Evolutionary conservation across 2,888 invertebrate species (phyloP), one percentile per base, ranked within the genome.

Genomic region (Rhodophaea formosa): DNA sequence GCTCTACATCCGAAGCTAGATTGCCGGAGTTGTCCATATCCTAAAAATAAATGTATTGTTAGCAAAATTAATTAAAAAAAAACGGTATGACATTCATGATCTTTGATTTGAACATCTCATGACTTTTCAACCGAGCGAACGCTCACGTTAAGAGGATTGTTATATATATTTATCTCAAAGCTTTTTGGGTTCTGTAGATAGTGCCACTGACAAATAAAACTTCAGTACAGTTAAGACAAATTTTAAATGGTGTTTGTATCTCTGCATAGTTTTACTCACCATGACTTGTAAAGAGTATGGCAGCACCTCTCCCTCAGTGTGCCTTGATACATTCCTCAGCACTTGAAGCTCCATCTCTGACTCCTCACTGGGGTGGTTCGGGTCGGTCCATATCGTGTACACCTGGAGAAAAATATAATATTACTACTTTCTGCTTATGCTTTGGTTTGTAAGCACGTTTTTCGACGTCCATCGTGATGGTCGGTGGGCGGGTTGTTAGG

Each of bases 321-420:
- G 84, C 1, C 73, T 69, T 14, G 87, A 86, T 1, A 90, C 75
- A 54, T 86, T 90, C 59, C 76, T 82, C 58, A 86, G 60, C 17
- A 82, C 88, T 52, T 81, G 84, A 0, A 86, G 74, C 0, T 78
- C 80, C 14, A 67, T 62, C 47, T 87, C 86, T 0, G 86, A 84
- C 1, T 84, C 84, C 1, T 65, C 54, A 0, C 85, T 77, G 0
- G 85, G 82, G 53, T 85, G 74, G 15, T 68, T 68, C 0, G 87
- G 86, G 43, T 87, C 84, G 0, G 88, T 89, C 88, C 90, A 90
- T 47, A 91, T 82, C 7, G 90, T 90, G 74, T 88, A 91, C 0
- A 91, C 88, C 91, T 91, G 79, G 8, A 1, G 23, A 30, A 30
- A 43, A 51, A 43, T 3, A 23, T 23, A 5, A 23, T 23, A 23